Evolutionary conservation across 2,113 vertebrate species (phyloP), one percentile per base, ranked within the genome.

Genomic region (Todiramphus saurophagus): DNA sequence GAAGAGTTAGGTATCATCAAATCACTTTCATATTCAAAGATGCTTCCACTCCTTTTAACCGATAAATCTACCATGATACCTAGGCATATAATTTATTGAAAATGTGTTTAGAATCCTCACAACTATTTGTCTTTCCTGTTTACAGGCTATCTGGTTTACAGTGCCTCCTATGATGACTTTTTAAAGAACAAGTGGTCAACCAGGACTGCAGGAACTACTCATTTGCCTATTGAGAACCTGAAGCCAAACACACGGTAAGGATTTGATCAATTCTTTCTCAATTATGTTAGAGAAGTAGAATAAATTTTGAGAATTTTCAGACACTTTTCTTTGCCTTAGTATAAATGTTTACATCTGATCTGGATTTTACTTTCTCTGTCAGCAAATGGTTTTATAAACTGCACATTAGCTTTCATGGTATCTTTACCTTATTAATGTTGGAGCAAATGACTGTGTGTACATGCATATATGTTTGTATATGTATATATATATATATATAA

Each of bases 161-260:
- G 99, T 30, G 99, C 99, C 23, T 99, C 99, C 27, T 99, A 99
- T 55, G 99, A 99, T 59, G 99, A 99, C 75, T 98, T 99, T 86
- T 98, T 99, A 79, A 99, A 98, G 95, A 99, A 99, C 90, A 98
- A 99, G 75, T 99, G 99, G 99, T 99, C 99, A 55, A 97, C 98
- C 9, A 98, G 96, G 55, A 44, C 97, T 41, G 98, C 99, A 16
- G 98, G 96, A 15, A 98, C 98, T 79, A 99, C 99, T 44, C 99
- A 99, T 80, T 97, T 99, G 93, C 97, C 99, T 35, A 98, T 99
- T 93, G 99, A 99, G 98, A 99, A 99, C 93, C 98, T 99, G 96
- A 99, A 99, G 90, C 99, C 99, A 74, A 99, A 99, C 91, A 99
- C 99, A 51, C 99, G 99, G 99, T 99, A 97, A 79, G 2, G 28